Evolutionary conservation across 2,888 invertebrate genomes (phyloP).

Genomic region (Rotaria socialis): DNA sequence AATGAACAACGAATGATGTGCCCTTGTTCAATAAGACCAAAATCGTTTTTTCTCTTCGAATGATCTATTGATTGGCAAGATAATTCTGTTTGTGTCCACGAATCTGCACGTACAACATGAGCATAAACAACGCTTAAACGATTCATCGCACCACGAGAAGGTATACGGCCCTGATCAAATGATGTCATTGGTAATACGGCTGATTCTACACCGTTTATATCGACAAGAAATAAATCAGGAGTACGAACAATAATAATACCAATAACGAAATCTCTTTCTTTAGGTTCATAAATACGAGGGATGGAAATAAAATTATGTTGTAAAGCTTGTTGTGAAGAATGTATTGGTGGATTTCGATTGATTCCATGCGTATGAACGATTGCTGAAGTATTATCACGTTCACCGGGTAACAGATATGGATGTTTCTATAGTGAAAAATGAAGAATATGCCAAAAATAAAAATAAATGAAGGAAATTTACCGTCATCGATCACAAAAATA

Average conservation of each 20-base stretch:
- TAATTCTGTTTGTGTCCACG: not conserved
- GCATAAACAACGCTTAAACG: conserved; percentile 11
- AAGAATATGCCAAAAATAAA: no score
- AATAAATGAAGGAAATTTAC: no score
- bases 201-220: not conserved
- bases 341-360: not conserved
- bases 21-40: not conserved
- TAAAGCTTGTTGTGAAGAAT: not conserved
- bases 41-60: not conserved
- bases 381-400: not conserved
- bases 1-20: not conserved
- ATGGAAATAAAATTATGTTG: not conserved
- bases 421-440: not conserved
- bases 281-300: not conserved
- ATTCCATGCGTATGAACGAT: not conserved
- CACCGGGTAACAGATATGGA: not conserved
- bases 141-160: not conserved
- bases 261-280: not conserved
- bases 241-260: conserved; percentile 5
- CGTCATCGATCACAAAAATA: no score
- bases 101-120: not conserved
- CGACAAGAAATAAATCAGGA: not conserved
- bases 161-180: not conserved
- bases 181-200: not conserved
- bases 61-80: not conserved